Evolutionary conservation across 2,797 vertebrate genomes (phyloP), one percentile per base, ranked within the genome.

Genomic region (Decapterus maruadsi): DNA sequence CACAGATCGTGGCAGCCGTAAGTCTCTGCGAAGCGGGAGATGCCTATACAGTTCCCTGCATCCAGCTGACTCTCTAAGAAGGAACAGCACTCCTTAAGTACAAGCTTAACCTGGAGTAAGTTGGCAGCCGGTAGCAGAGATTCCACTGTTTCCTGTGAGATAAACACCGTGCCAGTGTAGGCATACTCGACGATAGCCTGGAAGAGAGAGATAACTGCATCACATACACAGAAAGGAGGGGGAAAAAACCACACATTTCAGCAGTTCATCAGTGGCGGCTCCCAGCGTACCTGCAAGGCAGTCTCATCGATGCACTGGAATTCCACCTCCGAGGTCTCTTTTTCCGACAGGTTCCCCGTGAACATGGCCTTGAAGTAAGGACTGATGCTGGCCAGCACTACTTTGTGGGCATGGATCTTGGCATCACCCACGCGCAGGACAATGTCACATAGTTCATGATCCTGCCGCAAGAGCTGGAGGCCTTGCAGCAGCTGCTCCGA

Each of bases 341-440:
- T 99, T 92, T 99, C 98, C 0, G 97, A 99, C 51, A 99, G 95
- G 92, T 96, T 99, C 72, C 98, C 98, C 0, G 98, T 98, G 94
- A 99, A 99, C 98, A 99, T 99, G 93, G 98, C 98, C 94, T 98
- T 99, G 94, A 99, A 99, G 91, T 99, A 99, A 0, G 98, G 98
- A 84, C 98, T 99, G 93, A 99, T 97, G 94, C 98, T 98, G 87
- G 98, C 98, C 83, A 99, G 95, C 75, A 99, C 98, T 89, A 96
- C 98, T 90, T 98, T 99, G 93, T 99, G 98, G 9, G 98, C 98
- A 59, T 99, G 97, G 87, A 99, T 98, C 95, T 99, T 98, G 94
- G 95, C 95, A 88, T 98, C 98, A n/a, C 98, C 98, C 70, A 98
- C 97, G 3, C 98, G 94, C 19, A 99, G 96, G 81, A 98, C 89